Evolutionary conservation across 2,113 vertebrate genomes (phyloP), one percentile per base, ranked within the genome.

Genomic region (Hippocampus guttulatus): DNA sequence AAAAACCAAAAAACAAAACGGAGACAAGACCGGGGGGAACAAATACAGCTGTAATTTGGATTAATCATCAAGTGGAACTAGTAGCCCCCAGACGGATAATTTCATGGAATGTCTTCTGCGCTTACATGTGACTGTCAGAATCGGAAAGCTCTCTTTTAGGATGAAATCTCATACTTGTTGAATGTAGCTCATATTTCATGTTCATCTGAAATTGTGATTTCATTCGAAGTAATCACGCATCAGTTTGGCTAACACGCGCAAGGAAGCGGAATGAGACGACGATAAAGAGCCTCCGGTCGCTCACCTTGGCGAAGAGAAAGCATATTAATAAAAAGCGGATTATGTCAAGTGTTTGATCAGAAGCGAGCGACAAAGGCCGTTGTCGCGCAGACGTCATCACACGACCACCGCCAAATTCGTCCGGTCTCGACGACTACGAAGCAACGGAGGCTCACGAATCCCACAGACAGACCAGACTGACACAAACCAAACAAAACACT

Each of bases 321-420:
- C 16, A 62, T 78, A 73, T 76, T 74, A 16, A 80, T 62, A 47
- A 2, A 3, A 60, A 60, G 10, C 1, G 0, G 70, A 73, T 81
- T 70, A 75, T 67, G 58, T 70, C 40, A 21, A 74, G 57, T 38
- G 67, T 68, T 57, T 76, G 63, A 47, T 77, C 41, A 49, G 41
- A 8, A 72, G 63, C 45, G 47, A 69, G 2, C 64, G 25, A 65
- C 21, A 27, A 14, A 66, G 38, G 49, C 4, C 49, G 16, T 52
- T 7, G 18, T 20, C 6, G 20, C 2, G 9, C 49, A 3, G 12
- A 47, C 12, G 12, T 47, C 11, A 10, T 15, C 11, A 30, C n/a
- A 25, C 54, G 7, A 8, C 2, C 57, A 14, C 23, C 3, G n/a
- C 7, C 20, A 21, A 52, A 52, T 6, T 21, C 18, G 4, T 1